Conservation (phyloP, 1,140 invertebrate genomes). For the Pollicipes pollicipes region DNA sequence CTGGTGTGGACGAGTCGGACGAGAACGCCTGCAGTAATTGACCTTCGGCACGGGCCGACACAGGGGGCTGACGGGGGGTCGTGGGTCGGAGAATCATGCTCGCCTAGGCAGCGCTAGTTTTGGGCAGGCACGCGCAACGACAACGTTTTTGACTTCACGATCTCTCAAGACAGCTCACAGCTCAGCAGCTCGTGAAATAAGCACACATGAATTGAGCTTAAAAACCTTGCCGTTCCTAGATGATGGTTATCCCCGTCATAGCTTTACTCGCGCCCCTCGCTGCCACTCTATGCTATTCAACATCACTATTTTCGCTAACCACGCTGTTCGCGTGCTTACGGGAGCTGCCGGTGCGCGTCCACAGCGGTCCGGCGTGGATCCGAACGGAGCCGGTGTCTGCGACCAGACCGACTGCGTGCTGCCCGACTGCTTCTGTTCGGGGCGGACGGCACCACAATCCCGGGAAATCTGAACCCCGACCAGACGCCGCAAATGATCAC, state of each 20-base stretch:
- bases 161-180: neutral
- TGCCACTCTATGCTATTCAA: no score
- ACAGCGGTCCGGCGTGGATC: constrained; percentile 70
- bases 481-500: constrained; percentile 83
- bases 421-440: constrained; percentile 84
- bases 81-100: no score
- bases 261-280: no score
- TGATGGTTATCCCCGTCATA: no score
- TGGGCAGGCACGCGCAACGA: neutral
- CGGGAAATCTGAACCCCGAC: constrained; percentile 18
- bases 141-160: constrained; percentile 1
- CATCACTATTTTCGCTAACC: no score
- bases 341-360: constrained; percentile 15
- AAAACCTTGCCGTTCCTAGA: no score
- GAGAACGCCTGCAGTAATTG: constrained; percentile 83
- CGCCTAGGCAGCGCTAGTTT: neutral
- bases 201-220: constrained; percentile 3
- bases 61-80: no score
- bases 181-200: neutral
- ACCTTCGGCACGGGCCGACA: neutral
- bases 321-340: no score
- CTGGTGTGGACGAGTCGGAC: constrained; percentile 83
- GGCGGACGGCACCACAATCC: constrained; percentile 55
- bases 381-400: constrained; percentile 73
- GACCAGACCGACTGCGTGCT: constrained; percentile 69